phyloP scores from a whole-genome alignment of 2,113 vertebrate genomes.

The Mixornis gularis region DNA sequence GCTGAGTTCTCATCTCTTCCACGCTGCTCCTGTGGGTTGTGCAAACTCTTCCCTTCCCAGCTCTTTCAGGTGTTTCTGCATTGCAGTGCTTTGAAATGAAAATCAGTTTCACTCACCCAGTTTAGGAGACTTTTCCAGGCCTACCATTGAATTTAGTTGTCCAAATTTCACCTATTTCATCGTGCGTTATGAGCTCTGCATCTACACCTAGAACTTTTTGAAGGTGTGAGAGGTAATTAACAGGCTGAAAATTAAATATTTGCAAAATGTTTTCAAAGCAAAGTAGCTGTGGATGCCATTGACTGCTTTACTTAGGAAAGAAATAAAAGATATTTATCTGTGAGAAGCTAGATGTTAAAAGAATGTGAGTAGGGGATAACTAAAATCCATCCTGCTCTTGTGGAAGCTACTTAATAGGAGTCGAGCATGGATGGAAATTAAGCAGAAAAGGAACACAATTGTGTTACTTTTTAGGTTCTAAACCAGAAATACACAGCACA shows the following conservation, averaged over 20 bases:
- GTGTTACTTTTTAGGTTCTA: neutral
- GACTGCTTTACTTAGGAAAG: neutral
- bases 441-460: neutral
- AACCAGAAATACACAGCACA: neutral
- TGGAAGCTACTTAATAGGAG: neutral
- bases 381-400: neutral
- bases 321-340: neutral
- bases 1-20: neutral
- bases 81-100: neutral
- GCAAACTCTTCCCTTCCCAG: neutral
- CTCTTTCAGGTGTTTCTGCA: neutral
- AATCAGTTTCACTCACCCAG: neutral
- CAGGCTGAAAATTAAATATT: neutral
- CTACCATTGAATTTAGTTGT: neutral
- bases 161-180: neutral
- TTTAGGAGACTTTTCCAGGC: neutral
- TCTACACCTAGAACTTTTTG: neutral
- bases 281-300: neutral
- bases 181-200: rapidly evolving
- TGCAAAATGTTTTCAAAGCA: neutral
- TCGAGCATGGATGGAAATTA: neutral
- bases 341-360: neutral
- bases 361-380: rapidly evolving
- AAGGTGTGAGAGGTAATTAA: neutral
- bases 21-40: rapidly evolving